Base-by-base conservation (phyloP, 2,797 vertebrate species). In the Cuniculus paca region DNA sequence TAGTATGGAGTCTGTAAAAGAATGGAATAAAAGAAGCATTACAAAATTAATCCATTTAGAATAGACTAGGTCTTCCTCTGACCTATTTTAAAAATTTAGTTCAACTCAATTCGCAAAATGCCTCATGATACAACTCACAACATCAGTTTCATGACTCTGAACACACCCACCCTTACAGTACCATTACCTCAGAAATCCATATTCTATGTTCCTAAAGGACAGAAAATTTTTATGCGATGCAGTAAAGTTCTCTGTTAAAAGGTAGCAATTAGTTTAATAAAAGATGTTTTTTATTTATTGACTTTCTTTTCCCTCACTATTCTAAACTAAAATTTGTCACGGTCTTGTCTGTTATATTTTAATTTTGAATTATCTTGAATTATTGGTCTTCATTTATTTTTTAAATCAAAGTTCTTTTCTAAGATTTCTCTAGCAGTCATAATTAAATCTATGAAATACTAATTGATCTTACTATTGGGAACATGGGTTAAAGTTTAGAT, bases 361-460 rank as follows among this genome's bases (percentile, higher is more conserved):
- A 82, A 85, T 93, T 89, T 6, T 61, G 8, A 75, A 78, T 91
- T 87, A 85, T 61, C 78, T 92, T 31, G 13, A 78, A 90, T 74
- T 91, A 91, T 28, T 80, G 5, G 42, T 77, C 11, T 72, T 92
- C 61, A 63, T 89, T 80, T 91, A 65, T 82, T 90, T n/a, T 95
- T 95, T 52, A 94, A 63, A 81, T 48, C 58, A 81, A 81, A 77
- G 14, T 72, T 87, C 20, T 88, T 54, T 78, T 68, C 75, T 94
- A 89, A 58, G 22, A 91, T 50, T 63, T 89, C 34, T 94, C 31
- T 70, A 24, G 13, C 20, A 93, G 36, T 91, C 42, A 90, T n/a
- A 93, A 39, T 94, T 92, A 85, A 92, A 12, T 78, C 79, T 72
- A 87, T 87, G 28, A 93, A 94, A 75, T 79, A 87, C 28, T 95